These are phyloP conservation scores for Empidonax traillii DNA, from an alignment of 2,113 vertebrate genomes.

Conservation along the genomic window DNA sequence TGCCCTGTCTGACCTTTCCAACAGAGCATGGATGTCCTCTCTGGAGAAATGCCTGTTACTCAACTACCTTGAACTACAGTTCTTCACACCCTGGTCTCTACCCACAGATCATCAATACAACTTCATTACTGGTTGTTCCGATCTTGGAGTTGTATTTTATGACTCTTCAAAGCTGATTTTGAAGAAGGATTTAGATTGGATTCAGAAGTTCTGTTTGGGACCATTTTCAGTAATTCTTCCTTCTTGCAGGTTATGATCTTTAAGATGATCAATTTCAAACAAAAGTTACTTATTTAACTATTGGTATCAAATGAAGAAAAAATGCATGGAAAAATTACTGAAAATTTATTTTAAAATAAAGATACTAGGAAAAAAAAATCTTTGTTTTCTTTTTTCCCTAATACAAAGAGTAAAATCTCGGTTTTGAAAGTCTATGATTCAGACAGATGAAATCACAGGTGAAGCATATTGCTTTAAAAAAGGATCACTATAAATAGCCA, in stretches of 20 bases:
- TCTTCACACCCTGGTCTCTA: not conserved
- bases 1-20: fast-evolving
- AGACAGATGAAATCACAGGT: not conserved
- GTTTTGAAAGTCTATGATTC: not conserved
- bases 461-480: not conserved
- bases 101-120: not conserved
- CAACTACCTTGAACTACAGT: not conserved
- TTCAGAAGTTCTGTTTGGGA: not conserved
- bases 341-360: not conserved
- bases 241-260: not conserved
- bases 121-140: fast-evolving
- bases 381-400: not conserved
- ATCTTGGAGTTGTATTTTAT: not conserved
- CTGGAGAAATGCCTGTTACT: not conserved
- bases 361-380: not conserved
- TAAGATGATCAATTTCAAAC: not conserved
- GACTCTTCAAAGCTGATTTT: not conserved
- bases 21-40: fast-evolving
- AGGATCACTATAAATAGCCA: not conserved
- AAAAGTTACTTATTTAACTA: not conserved
- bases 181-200: not conserved
- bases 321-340: not conserved
- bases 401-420: not conserved
- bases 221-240: not conserved
- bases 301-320: not conserved